Base-by-base conservation (phyloP, 2,113 vertebrate species). In the Aspidoscelis tigris region DNA sequence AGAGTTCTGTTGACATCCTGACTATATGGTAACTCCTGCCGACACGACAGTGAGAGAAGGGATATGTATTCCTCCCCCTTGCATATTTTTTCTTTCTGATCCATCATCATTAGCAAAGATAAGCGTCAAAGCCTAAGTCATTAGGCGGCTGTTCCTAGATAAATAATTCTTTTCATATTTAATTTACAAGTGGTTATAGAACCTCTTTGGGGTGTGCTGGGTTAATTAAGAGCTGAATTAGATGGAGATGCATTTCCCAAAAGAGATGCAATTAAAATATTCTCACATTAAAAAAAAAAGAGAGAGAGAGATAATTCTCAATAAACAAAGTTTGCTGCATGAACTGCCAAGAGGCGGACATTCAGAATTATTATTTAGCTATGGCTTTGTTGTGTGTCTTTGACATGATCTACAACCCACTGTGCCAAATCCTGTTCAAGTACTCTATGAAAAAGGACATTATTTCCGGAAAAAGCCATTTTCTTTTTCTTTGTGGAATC, bases 131-230 rank as follows among this genome's bases (percentile, higher is more conserved):
- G 86, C 86, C 58, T n/a, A 86, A 93, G 90, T 89, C 84, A 78
- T 94, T 94, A 92, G 91, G 89, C 92, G 92, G 88, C 93, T 93
- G 89, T 89, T 93, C 87, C 89, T 90, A 89, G 93, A 95, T 92
- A 95, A 96, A 95, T 93, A 96, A 94, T 91, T 89, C 94, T 95
- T 95, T 96, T 95, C 95, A 95, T 96, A 95, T 96, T 96, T 95
- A 96, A 96, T 95, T 96, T 95, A 95, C 65, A 89, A 95, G 91
- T 88, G 84, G 92, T 86, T 95, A 89, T 79, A 18, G 87, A 93
- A 64, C 80, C 88, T 95, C 93, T 94, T 95, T 91, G 95, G 96
- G 90, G 88, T 92, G 83, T 87, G 89, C 0, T n/a, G 94, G 95
- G 95, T 96, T 96, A 96, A 96, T 95, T 94, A 95, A 93, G 92